These are phyloP conservation scores for Prietella phreatophila DNA, from an alignment of 2,113 vertebrate genomes.

Conservation along the genomic window DNA sequence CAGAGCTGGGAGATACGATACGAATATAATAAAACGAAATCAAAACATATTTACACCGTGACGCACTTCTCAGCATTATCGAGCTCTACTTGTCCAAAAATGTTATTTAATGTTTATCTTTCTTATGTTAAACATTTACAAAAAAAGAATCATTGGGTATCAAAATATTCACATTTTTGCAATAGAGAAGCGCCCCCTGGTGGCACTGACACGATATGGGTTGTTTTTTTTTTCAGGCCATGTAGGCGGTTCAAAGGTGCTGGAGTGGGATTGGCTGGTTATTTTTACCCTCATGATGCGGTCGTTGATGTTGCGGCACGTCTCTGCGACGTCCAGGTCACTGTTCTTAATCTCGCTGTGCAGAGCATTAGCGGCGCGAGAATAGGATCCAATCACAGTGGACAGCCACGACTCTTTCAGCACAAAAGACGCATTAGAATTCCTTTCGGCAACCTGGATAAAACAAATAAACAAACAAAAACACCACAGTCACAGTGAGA, in stretches of 20 bases:
- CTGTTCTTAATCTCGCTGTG: constrained; percentile 62
- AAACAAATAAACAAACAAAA: too few relatives aligned
- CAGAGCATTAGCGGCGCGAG: constrained; percentile 69
- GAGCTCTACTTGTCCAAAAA: background rate
- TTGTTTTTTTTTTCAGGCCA: background rate
- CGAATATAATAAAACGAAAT: background rate
- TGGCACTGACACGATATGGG: background rate
- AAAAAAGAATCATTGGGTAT: background rate
- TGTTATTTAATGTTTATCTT: background rate
- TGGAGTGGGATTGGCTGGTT: background rate
- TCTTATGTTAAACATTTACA: background rate
- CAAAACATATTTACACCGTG: background rate
- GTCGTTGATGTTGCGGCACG: constrained; percentile 82
- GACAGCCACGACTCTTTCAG: constrained; percentile 76
- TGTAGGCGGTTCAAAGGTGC: background rate
- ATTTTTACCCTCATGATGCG: constrained; percentile 84
- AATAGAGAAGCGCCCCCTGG: background rate
- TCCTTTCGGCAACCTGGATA: background rate
- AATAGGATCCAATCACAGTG: constrained; percentile 76
- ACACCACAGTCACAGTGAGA: background rate
- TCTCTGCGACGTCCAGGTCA: constrained; percentile 67
- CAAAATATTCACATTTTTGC: background rate
- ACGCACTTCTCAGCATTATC: background rate
- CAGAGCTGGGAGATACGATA: too few relatives aligned
- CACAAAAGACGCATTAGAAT: background rate